Percentiles rank a stretch among this genome's conserved stretches.
These are phyloP conservation scores for Siniperca knerii DNA, from an alignment of 2,113 vertebrate species.

Conservation along the genomic window DNA sequence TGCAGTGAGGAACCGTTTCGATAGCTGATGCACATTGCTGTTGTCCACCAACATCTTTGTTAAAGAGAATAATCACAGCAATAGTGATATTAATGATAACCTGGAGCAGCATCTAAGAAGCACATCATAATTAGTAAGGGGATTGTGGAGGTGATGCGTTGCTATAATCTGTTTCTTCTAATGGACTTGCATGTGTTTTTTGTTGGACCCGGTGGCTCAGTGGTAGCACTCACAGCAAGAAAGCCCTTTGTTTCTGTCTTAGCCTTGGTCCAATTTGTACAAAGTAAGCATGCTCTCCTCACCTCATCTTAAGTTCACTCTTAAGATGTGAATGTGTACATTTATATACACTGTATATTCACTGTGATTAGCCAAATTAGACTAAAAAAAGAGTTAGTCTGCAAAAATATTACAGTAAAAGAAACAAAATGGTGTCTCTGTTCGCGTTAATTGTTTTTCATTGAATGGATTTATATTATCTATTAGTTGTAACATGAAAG, in stretches of 20 bases:
- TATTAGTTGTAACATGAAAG: neutral
- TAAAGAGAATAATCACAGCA: conserved; percentile 20
- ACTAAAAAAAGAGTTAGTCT: neutral
- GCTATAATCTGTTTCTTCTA: neutral
- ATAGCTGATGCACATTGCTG: conserved; percentile 27
- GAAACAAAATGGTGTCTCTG: neutral
- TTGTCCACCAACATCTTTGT: conserved; percentile 19
- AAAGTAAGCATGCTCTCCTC: neutral
- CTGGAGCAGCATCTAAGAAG: conserved; percentile 7
- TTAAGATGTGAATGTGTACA: neutral
- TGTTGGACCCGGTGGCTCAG: neutral
- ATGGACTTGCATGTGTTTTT: neutral
- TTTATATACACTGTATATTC: neutral
- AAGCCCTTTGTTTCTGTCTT: neutral
- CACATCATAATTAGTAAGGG: conserved; percentile 19
- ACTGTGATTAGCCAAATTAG: neutral
- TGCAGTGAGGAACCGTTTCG: conserved; percentile 34
- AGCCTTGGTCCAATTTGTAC: neutral
- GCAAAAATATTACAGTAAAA: neutral
- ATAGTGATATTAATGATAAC: conserved; percentile 10
- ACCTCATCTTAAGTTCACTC: no score
- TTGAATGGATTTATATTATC: neutral
- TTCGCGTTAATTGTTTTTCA: neutral
- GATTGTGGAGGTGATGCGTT: neutral
- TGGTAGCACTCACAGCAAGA: neutral